Conservation (phyloP, 2,797 vertebrate species). For the Champsocephalus gunnari region DNA sequence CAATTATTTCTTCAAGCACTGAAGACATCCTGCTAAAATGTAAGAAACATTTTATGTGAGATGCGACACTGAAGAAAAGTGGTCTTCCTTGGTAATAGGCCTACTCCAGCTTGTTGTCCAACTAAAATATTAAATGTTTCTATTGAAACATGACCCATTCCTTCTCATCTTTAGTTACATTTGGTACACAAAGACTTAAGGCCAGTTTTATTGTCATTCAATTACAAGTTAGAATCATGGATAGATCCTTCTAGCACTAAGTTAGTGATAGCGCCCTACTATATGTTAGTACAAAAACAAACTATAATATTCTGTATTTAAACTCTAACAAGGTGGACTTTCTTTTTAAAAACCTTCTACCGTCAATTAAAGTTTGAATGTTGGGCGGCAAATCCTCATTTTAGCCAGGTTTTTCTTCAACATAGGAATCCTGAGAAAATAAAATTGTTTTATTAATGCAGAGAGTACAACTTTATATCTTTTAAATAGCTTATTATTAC, state of each 20-base stretch:
- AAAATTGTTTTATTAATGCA: background rate
- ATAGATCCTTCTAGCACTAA: background rate
- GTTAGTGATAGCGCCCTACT: background rate
- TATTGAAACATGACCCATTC: background rate
- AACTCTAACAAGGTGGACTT: background rate
- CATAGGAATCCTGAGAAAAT: background rate
- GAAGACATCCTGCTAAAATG: slow-evolving; percentile 13
- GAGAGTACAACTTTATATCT: background rate
- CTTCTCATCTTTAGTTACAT: slow-evolving; percentile 1
- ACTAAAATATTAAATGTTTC: slow-evolving; percentile 13
- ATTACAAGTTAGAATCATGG: background rate
- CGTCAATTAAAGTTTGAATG: background rate
- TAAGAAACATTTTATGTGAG: slow-evolving; percentile 11
- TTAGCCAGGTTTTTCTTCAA: background rate
- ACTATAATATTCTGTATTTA: background rate
- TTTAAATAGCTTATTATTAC: background rate
- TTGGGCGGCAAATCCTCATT: background rate
- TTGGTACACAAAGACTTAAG: slow-evolving; percentile 13
- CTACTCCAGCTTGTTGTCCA: background rate
- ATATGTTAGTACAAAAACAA: background rate
- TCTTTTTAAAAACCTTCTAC: slow-evolving; percentile 7
- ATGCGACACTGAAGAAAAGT: slow-evolving; percentile 15
- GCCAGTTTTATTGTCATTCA: background rate
- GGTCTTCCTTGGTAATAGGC: background rate
- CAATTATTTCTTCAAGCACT: background rate